A percentile compares a stretch with the other conserved stretches of the same genome.
These are phyloP conservation scores for Siniperca chuatsi DNA, from an alignment of 2,113 vertebrate species.

Conservation along the genomic window DNA sequence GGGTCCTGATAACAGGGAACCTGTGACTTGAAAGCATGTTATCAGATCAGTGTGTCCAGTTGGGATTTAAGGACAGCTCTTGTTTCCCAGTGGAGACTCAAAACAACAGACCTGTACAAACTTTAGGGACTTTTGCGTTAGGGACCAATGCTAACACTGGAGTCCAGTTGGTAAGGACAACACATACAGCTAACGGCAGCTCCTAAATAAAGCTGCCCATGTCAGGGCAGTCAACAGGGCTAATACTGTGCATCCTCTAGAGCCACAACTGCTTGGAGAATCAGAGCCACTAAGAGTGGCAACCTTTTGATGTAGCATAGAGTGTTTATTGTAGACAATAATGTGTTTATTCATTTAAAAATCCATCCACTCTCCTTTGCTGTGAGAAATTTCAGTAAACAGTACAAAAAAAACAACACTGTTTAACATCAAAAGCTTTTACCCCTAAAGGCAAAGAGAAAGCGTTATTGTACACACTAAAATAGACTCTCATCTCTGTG, in stretches of 20 bases:
- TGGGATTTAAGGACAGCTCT: slow-evolving; percentile 25
- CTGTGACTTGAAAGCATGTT: slow-evolving; percentile 7
- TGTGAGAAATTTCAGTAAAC: neutral
- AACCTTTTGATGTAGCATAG: neutral
- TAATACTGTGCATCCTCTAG: neutral
- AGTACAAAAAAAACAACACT: slow-evolving; percentile 14
- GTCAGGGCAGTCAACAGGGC: neutral
- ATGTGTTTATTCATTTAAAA: neutral
- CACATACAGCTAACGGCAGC: neutral
- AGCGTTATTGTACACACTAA: neutral
- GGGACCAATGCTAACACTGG: neutral
- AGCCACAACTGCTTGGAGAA: neutral
- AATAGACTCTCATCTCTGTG: slow-evolving; percentile 34
- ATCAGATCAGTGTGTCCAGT: slow-evolving; percentile 11
- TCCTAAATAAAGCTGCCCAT: slow-evolving; percentile 3
- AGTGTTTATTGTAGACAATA: neutral
- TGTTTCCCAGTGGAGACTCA: slow-evolving; percentile 10
- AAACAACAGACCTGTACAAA: slow-evolving; percentile 29
- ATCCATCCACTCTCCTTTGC: neutral
- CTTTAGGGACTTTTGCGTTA: slow-evolving; percentile 27
- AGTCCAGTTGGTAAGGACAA: slow-evolving; percentile 8
- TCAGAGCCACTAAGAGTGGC: neutral
- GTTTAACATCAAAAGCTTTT: slow-evolving; percentile 16
- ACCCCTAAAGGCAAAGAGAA: slow-evolving; percentile 3
- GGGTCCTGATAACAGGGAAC: neutral